Conservation (phyloP, 2,888 invertebrate genomes). For the Pyrgus malvae region DNA sequence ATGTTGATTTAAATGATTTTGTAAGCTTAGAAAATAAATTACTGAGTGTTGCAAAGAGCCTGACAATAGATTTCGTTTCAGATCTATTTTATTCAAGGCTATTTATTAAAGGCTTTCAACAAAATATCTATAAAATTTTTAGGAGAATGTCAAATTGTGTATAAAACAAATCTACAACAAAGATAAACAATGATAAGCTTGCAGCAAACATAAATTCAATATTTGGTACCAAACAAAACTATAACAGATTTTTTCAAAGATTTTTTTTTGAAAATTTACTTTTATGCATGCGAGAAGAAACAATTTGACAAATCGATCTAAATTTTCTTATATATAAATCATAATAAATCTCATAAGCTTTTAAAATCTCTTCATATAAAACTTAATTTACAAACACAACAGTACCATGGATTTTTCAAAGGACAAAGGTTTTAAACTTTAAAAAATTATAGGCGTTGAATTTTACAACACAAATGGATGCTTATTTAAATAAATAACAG, state of each 20-base stretch:
- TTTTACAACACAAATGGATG: not conserved
- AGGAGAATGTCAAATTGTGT: too few species aligned
- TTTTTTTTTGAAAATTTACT: not conserved
- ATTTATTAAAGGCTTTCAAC: too few species aligned
- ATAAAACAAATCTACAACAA: too few species aligned
- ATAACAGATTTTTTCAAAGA: not conserved
- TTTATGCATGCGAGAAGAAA: not conserved
- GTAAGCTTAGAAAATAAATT: too few species aligned
- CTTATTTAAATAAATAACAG: too few species aligned
- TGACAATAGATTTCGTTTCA: too few species aligned
- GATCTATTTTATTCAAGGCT: too few species aligned
- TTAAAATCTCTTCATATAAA: not conserved
- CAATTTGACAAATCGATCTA: slow-evolving; percentile 4
- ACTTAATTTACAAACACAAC: not conserved
- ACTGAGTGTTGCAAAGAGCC: too few species aligned
- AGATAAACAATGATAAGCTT: not conserved
- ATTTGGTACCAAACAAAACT: slow-evolving; percentile 46
- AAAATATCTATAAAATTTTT: too few species aligned
- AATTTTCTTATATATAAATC: not conserved
- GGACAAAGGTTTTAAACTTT: not conserved
- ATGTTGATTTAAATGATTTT: too few species aligned
- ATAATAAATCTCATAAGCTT: slow-evolving; percentile 8
- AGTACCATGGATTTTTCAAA: not conserved
- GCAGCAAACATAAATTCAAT: slow-evolving; percentile 6
- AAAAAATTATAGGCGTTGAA: not conserved